phyloP scores from a whole-genome alignment of 2,888 invertebrate genomes.

The Odontocerum albicorne region DNA sequence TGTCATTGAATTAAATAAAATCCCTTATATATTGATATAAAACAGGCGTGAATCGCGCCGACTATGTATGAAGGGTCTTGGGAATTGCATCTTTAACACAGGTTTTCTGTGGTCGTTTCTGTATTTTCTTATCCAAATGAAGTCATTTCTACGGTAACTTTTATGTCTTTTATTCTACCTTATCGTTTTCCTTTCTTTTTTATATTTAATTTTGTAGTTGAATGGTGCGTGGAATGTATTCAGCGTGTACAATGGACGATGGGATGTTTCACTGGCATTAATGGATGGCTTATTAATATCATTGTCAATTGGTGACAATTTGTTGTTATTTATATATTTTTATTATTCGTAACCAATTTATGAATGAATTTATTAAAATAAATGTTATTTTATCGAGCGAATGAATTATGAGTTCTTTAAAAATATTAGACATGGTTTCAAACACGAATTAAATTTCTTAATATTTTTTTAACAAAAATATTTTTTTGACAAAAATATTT shows the following conservation, averaged over 20 bases:
- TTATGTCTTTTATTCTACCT: background rate
- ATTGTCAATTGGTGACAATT: conserved; percentile 1
- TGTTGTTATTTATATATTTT: background rate
- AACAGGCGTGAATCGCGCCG: too few species aligned
- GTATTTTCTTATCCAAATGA: conserved; percentile 8
- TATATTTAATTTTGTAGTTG: background rate
- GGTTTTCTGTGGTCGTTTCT: too few species aligned
- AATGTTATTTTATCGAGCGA: background rate
- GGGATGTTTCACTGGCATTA: background rate
- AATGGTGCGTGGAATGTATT: background rate
- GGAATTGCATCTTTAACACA: too few species aligned
- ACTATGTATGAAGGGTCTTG: too few species aligned
- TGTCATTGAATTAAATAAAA: too few species aligned
- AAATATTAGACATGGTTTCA: background rate
- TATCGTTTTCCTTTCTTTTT: background rate
- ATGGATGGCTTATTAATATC: background rate
- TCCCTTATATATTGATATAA: too few species aligned
- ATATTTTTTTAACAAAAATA: too few species aligned
- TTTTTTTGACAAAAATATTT: too few species aligned
- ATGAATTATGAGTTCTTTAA: background rate
- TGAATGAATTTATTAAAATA: background rate
- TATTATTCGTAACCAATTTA: background rate
- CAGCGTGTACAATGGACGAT: background rate
- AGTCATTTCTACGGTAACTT: conserved; percentile 24
- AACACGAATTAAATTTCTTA: too few species aligned